Base-by-base conservation (phyloP, 1,140 invertebrate species). In the Lordiphosa collinella region DNA sequence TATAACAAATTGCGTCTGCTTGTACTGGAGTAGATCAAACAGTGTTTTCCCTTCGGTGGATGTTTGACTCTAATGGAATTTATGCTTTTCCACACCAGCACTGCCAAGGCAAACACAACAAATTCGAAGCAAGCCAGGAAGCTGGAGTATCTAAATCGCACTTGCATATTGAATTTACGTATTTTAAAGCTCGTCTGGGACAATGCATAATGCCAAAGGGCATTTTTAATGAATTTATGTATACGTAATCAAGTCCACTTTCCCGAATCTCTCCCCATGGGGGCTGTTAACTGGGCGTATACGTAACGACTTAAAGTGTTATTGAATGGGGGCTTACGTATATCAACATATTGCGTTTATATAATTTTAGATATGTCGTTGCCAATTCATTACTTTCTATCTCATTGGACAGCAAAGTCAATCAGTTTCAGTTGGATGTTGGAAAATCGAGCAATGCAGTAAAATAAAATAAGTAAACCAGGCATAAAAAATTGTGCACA, bases 141-240 rank as follows among this genome's bases (percentile, higher is more conserved):
- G 11, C 11, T 7, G 32, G 11, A 35, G 16, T 31, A 29, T 32
- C 31, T 16, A 31, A 11, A 6, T 14, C 14, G 12, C 31, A 25
- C 46, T 4, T 48, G 32, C 16, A 48, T 48, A 48, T 48, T 44
- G 41, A 44, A 44, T 44, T 44, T 44, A 34, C 38, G 44, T 52
- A 66, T 49, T 76, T 76, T 60, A 78, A 54, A 61, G 73, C 73
- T 55, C 74, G 44, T 56, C 75, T 43, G 63, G 62, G 63, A 66
- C 31, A 9, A 13, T 34, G 22, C 52, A 38, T 66, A 61, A 78
- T 78, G 74, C 57, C 69, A 49, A 56, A 74, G 44, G 38, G 76
- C 59, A 70, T 75, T 65, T 74, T 82, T 75, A 75, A 79, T 79
- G 70, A 58, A 75, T 79, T 80, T 80, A 74, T 74, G 58, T 50